Percentiles rank a stretch among this genome's conserved stretches.
phyloP scores from a whole-genome alignment of 2,888 invertebrate genomes.

The Ernsta delagoae region DNA sequence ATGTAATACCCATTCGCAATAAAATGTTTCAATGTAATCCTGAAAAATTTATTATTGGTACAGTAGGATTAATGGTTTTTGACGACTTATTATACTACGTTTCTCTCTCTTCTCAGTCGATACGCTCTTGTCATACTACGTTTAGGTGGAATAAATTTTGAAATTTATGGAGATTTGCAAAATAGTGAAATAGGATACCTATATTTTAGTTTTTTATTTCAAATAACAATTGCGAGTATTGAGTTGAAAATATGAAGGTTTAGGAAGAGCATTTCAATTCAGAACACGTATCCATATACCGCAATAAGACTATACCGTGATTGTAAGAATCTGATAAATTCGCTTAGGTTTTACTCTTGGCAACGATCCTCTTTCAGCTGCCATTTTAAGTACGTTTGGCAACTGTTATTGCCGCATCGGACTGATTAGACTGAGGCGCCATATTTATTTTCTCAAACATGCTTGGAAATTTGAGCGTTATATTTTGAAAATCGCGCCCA shows the following conservation, averaged over 20 bases:
- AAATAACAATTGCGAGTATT: not conserved
- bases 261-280: slow-evolving; percentile 8
- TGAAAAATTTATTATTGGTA: too few relatives aligned
- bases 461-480: too few relatives aligned
- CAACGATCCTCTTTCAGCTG: slow-evolving; percentile 23
- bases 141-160: too few relatives aligned
- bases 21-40: too few relatives aligned
- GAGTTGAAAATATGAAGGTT: not conserved
- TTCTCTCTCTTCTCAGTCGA: too few relatives aligned
- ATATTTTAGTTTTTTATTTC: not conserved
- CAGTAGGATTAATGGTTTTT: too few relatives aligned
- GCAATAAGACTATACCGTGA: slow-evolving; percentile 29
- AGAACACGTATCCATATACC: slow-evolving; percentile 24
- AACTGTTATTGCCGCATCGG: slow-evolving; percentile 32
- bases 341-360: slow-evolving; percentile 28
- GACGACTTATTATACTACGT: too few relatives aligned
- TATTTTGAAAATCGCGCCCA: too few relatives aligned
- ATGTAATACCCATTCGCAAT: too few relatives aligned
- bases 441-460: slow-evolving; percentile 8
- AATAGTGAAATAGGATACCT: too few relatives aligned
- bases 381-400: slow-evolving; percentile 31
- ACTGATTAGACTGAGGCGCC: slow-evolving; percentile 25
- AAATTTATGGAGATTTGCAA: too few relatives aligned
- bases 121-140: too few relatives aligned
- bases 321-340: slow-evolving; percentile 26